A percentile compares a stretch with the other conserved stretches of the same genome.
phyloP scores from a whole-genome alignment of 2,797 vertebrate species.

The Cuculus canorus region DNA sequence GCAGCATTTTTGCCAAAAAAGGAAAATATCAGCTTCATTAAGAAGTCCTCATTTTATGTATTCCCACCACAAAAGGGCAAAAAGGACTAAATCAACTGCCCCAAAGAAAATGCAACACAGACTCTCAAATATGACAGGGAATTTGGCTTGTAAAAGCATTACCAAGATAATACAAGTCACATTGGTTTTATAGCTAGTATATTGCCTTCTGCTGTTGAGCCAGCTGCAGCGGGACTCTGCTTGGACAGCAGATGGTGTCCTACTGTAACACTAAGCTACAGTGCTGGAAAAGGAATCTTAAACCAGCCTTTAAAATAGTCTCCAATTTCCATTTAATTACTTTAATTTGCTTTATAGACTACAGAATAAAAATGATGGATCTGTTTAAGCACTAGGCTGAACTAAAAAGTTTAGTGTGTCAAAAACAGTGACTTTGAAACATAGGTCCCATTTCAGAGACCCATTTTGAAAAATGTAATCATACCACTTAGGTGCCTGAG shows the following conservation, averaged over 20 bases:
- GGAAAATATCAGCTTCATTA: neutral
- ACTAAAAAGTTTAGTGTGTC: neutral
- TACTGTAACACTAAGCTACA: conserved; percentile 42
- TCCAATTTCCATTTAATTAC: conserved; percentile 33
- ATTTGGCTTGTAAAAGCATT: neutral
- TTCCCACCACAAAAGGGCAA: neutral
- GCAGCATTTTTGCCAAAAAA: neutral
- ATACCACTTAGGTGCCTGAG: neutral
- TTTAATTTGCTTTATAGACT: conserved; percentile 27
- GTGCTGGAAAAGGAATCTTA: neutral
- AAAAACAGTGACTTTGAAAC: neutral
- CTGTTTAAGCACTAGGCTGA: neutral
- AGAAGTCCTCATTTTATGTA: neutral
- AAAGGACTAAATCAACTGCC: neutral
- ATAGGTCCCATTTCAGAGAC: neutral
- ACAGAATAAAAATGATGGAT: conserved; percentile 16
- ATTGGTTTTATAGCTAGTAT: neutral
- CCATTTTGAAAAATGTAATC: neutral
- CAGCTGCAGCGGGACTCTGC: neutral
- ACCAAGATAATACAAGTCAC: neutral
- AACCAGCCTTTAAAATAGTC: conserved; percentile 32
- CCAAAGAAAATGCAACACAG: neutral
- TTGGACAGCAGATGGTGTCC: conserved; percentile 72
- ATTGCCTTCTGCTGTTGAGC: neutral
- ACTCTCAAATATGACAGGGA: neutral